phyloP scores from a whole-genome alignment of 37 sponge, comb jelly and placozoan species.

The Ephydatia muelleri region DNA sequence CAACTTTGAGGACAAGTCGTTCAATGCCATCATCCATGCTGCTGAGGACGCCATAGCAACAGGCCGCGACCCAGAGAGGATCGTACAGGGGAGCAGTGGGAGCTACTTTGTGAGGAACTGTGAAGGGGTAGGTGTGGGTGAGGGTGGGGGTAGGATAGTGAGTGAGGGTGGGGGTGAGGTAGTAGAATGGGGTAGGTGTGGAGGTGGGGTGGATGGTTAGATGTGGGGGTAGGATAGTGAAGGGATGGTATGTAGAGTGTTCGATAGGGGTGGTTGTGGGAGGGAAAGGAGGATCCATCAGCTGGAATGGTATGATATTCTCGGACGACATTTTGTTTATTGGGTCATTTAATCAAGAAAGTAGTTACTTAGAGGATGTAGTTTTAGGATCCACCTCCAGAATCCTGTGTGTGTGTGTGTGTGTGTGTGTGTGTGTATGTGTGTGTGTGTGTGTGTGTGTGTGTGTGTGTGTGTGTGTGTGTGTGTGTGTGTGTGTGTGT shows the following conservation, averaged over 20 bases:
- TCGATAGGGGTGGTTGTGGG: no score
- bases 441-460: background rate
- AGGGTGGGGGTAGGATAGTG: background rate
- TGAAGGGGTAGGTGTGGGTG: constrained; percentile 33
- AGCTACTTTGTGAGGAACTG: constrained; percentile 94
- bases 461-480: constrained; percentile 15
- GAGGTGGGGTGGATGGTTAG: no score
- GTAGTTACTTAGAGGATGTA: no score
- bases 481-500: constrained; percentile 3
- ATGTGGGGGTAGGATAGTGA: no score
- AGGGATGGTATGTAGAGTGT: no score
- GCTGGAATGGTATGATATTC: no score
- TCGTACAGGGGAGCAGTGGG: constrained; percentile 96
- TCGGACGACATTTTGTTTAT: no score
- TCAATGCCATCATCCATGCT: constrained; percentile 53
- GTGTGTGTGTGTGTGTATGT: constrained; percentile 12
- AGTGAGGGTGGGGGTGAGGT: background rate
- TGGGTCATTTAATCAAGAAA: no score
- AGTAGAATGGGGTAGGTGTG: background rate
- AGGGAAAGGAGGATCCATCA: no score
- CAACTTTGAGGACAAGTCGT: constrained; percentile 81
- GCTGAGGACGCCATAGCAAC: constrained; percentile 86
- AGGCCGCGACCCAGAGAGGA: constrained; percentile 79
- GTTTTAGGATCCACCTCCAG: no score
- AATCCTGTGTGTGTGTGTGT: background rate